Conservation (phyloP, 2,113 vertebrate species). For the Dolichallabes microphthalmus region DNA sequence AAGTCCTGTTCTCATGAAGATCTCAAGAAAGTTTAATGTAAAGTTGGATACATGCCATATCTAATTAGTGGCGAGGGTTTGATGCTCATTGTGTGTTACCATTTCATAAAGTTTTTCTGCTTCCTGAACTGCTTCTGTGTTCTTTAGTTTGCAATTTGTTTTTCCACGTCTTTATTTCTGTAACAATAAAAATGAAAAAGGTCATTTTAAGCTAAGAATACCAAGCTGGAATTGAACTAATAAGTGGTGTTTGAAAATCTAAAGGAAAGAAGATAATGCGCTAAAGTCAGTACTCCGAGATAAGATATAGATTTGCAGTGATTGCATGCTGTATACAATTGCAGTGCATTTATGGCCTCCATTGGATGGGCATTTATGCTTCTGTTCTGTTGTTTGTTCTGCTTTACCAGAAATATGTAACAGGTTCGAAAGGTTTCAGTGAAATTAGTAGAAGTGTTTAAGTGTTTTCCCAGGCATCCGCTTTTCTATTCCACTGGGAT, state of each 20-base stretch:
- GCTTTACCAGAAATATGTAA: neutral
- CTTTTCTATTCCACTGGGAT: neutral
- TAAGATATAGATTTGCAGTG: neutral
- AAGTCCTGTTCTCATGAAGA: neutral
- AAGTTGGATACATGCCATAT: neutral
- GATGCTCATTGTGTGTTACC: neutral
- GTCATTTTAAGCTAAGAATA: neutral
- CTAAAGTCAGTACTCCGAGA: neutral
- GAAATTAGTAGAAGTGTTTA: conserved; percentile 2
- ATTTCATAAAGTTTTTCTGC: conserved; percentile 1
- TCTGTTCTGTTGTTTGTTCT: neutral
- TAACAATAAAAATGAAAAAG: neutral
- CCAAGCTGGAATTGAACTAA: neutral
- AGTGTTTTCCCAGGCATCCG: neutral
- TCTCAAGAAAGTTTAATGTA: neutral
- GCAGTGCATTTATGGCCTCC: neutral
- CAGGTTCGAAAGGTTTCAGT: neutral
- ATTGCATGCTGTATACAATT: neutral
- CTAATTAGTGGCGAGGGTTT: neutral
- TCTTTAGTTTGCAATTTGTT: neutral
- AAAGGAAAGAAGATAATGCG: neutral
- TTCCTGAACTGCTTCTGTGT: neutral
- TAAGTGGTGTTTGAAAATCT: neutral
- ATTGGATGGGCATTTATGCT: neutral
- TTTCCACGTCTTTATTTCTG: neutral